phyloP scores from a whole-genome alignment of 1,140 invertebrate species.

The Diachasmimorpha longicaudata region DNA sequence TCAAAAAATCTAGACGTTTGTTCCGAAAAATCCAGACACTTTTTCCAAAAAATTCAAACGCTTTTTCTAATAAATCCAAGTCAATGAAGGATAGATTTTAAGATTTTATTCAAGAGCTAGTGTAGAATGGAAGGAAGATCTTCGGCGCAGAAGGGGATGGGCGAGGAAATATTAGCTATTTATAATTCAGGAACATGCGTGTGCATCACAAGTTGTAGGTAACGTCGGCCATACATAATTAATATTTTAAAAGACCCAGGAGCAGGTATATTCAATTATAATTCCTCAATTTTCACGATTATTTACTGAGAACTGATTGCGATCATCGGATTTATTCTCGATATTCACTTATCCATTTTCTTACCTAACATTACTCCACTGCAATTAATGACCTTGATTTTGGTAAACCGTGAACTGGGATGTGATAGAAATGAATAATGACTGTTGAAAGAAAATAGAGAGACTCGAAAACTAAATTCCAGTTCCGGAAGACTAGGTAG shows the following conservation, averaged over 20 bases:
- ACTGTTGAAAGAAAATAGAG: background rate
- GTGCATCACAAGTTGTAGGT: slow-evolving; percentile 39
- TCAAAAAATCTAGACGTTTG: no score
- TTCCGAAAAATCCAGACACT: no score
- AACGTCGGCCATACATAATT: slow-evolving; percentile 57
- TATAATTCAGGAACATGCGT: slow-evolving; percentile 43
- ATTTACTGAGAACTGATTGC: background rate
- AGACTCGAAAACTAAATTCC: background rate
- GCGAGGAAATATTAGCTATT: background rate
- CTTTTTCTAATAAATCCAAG: no score
- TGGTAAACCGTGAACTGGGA: background rate
- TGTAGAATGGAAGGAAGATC: no score
- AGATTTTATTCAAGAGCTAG: no score
- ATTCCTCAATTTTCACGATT: background rate
- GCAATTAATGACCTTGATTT: no score
- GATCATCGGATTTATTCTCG: background rate
- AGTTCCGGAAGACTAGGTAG: background rate
- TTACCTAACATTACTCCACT: no score
- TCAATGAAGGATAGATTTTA: no score
- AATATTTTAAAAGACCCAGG: slow-evolving; percentile 54
- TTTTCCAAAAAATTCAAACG: no score
- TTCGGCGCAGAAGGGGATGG: no score
- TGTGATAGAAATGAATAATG: background rate
- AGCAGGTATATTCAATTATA: slow-evolving; percentile 12
- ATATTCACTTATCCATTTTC: no score